Evolutionary conservation across 2,113 vertebrate genomes (phyloP).

Genomic region (Plecturocebus donacophilus): DNA sequence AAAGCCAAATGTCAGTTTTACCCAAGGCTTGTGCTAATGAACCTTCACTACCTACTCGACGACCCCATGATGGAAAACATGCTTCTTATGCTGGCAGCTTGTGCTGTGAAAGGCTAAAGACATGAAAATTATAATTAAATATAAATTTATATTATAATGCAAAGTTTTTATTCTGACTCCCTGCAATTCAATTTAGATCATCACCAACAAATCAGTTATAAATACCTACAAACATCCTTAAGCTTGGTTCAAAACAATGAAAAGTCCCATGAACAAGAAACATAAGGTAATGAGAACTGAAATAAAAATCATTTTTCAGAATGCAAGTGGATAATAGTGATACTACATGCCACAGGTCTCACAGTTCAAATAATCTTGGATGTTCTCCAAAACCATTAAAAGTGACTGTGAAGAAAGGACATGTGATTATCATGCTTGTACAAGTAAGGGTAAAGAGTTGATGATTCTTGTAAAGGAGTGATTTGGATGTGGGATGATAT

Average conservation of each 20-base stretch:
- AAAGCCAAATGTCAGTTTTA: conserved; percentile 62
- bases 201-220: neutral
- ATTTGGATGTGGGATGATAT: neutral
- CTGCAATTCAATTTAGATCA: neutral
- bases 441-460: neutral
- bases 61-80: conserved; percentile 1
- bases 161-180: neutral
- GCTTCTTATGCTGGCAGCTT: neutral
- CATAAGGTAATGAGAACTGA: neutral
- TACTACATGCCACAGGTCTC: neutral
- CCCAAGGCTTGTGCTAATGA: conserved; percentile 54
- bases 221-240: conserved; percentile 14
- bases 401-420: neutral
- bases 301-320: conserved; percentile 38
- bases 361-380: neutral
- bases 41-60: conserved; percentile 1
- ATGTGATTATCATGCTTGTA: neutral
- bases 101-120: neutral
- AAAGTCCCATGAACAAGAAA: neutral
- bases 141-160: neutral
- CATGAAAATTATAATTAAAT: conserved; percentile 16
- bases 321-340: neutral
- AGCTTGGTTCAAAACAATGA: neutral
- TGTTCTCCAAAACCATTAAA: conserved; percentile 1
- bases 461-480: neutral